These are phyloP conservation scores for Alviniconcha marisindica DNA, from an alignment of 1,140 invertebrate genomes.

Conservation along the genomic window DNA sequence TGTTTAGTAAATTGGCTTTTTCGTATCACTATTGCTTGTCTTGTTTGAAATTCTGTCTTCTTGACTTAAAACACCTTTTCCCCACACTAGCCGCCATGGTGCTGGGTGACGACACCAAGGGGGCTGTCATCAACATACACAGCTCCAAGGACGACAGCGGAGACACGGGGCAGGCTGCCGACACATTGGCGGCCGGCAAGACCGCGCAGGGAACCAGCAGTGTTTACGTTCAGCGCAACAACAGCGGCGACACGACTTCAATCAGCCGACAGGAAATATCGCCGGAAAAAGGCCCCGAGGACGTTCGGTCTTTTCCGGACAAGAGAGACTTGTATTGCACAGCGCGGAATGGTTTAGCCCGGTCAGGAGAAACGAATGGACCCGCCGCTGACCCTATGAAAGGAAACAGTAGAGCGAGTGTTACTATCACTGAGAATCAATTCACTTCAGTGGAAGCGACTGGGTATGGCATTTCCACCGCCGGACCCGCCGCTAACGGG, in stretches of 20 bases:
- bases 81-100: background rate
- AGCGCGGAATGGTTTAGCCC: no score
- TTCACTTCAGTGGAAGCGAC: no score
- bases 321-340: no score
- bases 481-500: background rate
- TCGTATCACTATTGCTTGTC: no score
- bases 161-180: background rate
- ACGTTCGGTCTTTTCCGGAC: background rate
- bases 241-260: background rate
- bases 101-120: conserved; percentile 5
- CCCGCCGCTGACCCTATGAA: no score
- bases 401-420: no score
- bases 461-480: background rate
- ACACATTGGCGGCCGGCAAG: background rate
- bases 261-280: background rate
- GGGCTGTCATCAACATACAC: background rate
- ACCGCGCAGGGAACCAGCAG: background rate
- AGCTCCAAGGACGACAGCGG: background rate
- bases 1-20: no score
- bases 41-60: no score
- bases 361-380: no score
- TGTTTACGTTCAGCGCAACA: background rate
- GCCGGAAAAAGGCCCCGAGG: background rate
- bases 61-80: no score
- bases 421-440: no score